phyloP scores from a whole-genome alignment of 2,113 vertebrate species.

The Polyodon spathula region DNA sequence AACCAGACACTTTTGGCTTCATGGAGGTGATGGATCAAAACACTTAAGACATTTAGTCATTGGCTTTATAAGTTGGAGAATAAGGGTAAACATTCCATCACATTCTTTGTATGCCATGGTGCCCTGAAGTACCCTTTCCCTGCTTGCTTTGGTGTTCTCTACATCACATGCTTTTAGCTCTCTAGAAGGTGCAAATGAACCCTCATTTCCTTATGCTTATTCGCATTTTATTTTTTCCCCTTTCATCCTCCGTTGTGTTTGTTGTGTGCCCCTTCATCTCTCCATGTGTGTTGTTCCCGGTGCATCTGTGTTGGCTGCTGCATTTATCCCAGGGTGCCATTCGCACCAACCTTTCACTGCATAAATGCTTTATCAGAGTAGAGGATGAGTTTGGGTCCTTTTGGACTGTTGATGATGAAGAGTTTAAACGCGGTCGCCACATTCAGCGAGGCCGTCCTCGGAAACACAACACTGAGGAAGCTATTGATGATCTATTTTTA shows the following conservation, averaged over 20 bases:
- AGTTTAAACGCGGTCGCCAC: conserved; percentile 96
- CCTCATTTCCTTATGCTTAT: conserved; percentile 84
- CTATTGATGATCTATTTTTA: conserved; percentile 86
- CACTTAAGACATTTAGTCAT: conserved; percentile 57
- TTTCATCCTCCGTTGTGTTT: conserved; percentile 60
- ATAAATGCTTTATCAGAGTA: conserved; percentile 99
- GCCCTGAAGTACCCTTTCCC: conserved; percentile 68
- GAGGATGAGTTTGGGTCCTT: conserved; percentile 99
- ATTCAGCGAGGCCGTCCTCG: conserved; percentile 95
- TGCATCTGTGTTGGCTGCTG: conserved; percentile 78
- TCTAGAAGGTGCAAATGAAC: conserved; percentile 83
- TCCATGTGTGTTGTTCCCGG: conserved; percentile 61
- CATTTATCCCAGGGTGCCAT: conserved; percentile 91
- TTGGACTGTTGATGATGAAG: conserved; percentile 98
- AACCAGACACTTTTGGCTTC: conserved; percentile 68
- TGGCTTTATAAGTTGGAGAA: conserved; percentile 52
- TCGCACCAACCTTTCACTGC: conserved; percentile 99
- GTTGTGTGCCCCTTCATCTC: conserved; percentile 63
- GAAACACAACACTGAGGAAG: conserved; percentile 84
- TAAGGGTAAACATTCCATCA: conserved; percentile 76
- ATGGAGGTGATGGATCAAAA: conserved; percentile 57
- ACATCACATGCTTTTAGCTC: conserved; percentile 75
- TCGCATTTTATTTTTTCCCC: conserved; percentile 87
- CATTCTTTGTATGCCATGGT: conserved; percentile 67
- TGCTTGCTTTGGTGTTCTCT: conserved; percentile 72